phyloP scores from a whole-genome alignment of 2,888 invertebrate species.

The Drosophila austrosaltans region DNA sequence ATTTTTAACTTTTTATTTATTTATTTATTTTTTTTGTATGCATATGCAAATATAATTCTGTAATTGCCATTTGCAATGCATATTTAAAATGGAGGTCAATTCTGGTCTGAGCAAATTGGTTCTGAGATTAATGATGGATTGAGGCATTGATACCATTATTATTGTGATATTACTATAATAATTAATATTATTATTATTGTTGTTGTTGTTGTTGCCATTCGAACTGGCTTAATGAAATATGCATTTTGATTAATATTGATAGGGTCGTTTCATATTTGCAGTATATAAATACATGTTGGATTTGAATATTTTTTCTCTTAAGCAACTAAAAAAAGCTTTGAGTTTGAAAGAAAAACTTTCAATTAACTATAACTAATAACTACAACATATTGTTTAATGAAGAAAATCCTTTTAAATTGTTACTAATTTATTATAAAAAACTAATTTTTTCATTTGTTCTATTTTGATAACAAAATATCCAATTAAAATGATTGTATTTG shows the following conservation, averaged over 20 bases:
- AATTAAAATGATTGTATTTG: too few relatives aligned
- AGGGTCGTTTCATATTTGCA: not conserved
- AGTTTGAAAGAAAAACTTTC: not conserved
- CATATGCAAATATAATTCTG: slow-evolving; percentile 71
- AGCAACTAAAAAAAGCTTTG: not conserved
- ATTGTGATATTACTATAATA: slow-evolving; percentile 26
- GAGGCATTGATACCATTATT: slow-evolving; percentile 22
- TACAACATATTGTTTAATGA: too few relatives aligned
- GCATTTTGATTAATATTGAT: slow-evolving; percentile 39
- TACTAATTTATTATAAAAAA: too few relatives aligned
- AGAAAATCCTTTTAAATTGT: too few relatives aligned
- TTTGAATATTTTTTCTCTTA: not conserved
- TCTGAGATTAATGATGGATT: slow-evolving; percentile 47
- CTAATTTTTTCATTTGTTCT: too few relatives aligned
- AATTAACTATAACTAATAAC: too few relatives aligned
- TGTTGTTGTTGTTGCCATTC: not conserved
- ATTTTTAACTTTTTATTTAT: too few relatives aligned
- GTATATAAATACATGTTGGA: not conserved
- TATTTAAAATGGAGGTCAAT: slow-evolving; percentile 68
- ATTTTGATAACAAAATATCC: too few relatives aligned
- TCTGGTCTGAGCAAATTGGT: slow-evolving; percentile 35
- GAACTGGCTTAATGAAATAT: slow-evolving; percentile 40
- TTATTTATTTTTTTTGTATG: slow-evolving; percentile 14
- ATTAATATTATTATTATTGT: slow-evolving; percentile 9
- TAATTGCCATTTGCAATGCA: slow-evolving; percentile 66